Percentiles rank a stretch among this genome's conserved stretches.
Evolutionary conservation across 2,113 vertebrate species (phyloP).

Genomic region (Sorex araneus): DNA sequence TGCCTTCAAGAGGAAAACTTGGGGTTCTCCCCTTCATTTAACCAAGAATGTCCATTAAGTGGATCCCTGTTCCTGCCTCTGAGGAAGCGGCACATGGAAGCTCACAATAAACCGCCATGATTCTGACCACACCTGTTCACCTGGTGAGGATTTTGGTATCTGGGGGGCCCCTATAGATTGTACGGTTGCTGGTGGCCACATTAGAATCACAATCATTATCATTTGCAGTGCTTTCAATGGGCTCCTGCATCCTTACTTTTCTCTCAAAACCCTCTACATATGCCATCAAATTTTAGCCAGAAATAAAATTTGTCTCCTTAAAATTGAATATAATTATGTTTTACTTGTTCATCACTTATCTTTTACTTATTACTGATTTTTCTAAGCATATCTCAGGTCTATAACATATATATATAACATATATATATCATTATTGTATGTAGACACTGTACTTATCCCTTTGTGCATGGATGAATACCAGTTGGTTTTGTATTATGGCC

Average conservation of each 20-base stretch:
- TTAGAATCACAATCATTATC: background rate
- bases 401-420: background rate
- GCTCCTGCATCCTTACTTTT: background rate
- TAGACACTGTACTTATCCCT: background rate
- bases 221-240: background rate
- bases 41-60: background rate
- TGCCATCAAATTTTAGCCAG: background rate
- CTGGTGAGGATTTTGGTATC: background rate
- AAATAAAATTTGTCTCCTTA: background rate
- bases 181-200: background rate
- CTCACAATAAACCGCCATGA: too few species aligned
- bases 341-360: background rate
- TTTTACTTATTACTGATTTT: background rate
- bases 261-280: background rate
- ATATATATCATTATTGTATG: background rate
- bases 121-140: too few species aligned
- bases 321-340: background rate
- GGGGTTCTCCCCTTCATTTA: background rate
- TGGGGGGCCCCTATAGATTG: too few species aligned
- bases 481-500: background rate
- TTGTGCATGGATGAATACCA: background rate
- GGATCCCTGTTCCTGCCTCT: background rate
- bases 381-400: slow-evolving; percentile 2
- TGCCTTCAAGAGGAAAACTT: background rate
- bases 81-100: background rate